Conservation (phyloP, 2,797 vertebrate genomes). For the Anguilla obscura region DNA sequence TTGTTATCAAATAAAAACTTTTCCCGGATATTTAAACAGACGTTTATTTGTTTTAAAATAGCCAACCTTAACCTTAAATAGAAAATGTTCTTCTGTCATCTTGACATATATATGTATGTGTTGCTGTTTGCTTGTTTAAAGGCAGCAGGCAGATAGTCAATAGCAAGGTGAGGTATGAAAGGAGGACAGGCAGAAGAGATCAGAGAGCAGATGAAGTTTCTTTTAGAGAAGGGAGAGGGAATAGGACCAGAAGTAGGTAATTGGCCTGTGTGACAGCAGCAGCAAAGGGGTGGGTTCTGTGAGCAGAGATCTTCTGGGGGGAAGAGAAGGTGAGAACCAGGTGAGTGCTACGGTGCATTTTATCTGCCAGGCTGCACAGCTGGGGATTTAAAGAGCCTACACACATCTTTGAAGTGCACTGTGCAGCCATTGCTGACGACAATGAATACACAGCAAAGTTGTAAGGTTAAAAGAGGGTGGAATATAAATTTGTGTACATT, state of each 20-base stretch:
- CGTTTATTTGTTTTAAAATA: neutral
- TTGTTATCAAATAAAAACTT: neutral
- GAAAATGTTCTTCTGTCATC: neutral
- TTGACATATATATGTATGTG: neutral
- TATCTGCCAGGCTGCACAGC: neutral
- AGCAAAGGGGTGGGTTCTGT: neutral
- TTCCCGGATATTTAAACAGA: neutral
- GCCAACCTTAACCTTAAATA: neutral
- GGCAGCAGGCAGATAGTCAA: neutral
- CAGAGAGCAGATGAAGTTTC: neutral
- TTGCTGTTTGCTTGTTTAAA: neutral
- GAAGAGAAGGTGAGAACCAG: neutral
- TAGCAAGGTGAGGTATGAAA: neutral
- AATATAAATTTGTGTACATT: neutral
- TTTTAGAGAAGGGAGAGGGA: neutral
- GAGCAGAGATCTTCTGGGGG: neutral
- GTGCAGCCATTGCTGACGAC: neutral
- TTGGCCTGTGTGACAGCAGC: neutral
- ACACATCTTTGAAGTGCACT: neutral
- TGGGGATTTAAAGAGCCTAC: neutral
- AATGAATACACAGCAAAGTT: neutral
- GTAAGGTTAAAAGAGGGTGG: neutral
- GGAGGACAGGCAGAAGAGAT: neutral
- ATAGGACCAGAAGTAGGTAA: neutral
- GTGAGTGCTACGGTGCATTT: neutral